phyloP scores from a whole-genome alignment of 2,888 invertebrate species.

The Lysandra coridon region DNA sequence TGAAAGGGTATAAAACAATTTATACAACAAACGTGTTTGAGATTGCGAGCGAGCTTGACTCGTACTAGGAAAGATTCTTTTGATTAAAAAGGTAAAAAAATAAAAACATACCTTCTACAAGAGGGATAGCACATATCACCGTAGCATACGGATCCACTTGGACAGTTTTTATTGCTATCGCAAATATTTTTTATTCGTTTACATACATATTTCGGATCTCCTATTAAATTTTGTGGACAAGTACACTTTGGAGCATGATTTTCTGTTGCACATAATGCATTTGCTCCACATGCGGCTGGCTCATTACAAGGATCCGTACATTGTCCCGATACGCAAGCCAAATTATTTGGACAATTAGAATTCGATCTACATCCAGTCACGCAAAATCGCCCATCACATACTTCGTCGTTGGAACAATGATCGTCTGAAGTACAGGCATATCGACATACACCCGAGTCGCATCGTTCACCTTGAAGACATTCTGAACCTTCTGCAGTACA shows the following conservation, averaged over 20 bases:
- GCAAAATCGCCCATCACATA: conserved; percentile 91
- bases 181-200: conserved; percentile 85
- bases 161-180: conserved; percentile 84
- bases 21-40: no score
- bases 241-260: conserved; percentile 87
- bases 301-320: conserved; percentile 89
- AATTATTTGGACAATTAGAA: conserved; percentile 85
- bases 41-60: no score
- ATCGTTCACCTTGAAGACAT: conserved; percentile 91
- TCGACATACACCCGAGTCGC: conserved; percentile 87
- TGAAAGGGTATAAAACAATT: no score
- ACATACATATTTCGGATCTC: conserved; percentile 88
- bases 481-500: conserved; percentile 86
- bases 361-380: conserved; percentile 90
- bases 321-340: conserved; percentile 88
- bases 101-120: conserved; percentile 83
- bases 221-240: conserved; percentile 86
- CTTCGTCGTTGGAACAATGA: conserved; percentile 92
- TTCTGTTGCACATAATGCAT: conserved; percentile 85
- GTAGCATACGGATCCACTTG: conserved; percentile 86
- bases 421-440: conserved; percentile 91
- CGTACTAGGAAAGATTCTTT: no score
- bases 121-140: conserved; percentile 88
- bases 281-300: conserved; percentile 90
- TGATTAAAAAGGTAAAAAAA: conserved; percentile 30